Evolutionary conservation across 2,888 invertebrate species (phyloP).

Genomic region (Ypsolopha scabrella): DNA sequence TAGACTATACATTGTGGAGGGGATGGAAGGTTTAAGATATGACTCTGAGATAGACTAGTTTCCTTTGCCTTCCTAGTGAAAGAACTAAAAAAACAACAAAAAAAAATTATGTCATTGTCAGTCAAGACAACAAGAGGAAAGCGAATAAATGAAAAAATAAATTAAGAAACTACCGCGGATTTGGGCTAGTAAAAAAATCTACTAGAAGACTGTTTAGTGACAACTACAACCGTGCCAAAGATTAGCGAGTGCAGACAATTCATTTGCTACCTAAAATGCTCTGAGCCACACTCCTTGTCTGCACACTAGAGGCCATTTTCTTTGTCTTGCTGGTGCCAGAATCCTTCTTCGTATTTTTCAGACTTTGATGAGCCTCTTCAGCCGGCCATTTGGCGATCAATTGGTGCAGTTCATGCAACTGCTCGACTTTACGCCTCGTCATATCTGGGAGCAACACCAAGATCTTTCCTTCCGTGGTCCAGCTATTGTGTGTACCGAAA

Average conservation of each 20-base stretch:
- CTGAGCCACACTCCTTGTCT: too few species aligned
- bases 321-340: background rate
- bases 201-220: background rate
- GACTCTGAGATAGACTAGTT: slow-evolving; percentile 6
- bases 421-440: background rate
- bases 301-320: too few species aligned
- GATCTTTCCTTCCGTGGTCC: slow-evolving; percentile 8
- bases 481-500: slow-evolving; percentile 6
- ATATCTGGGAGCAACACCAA: background rate
- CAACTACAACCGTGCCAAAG: background rate
- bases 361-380: background rate
- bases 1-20: background rate
- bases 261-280: background rate
- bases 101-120: too few species aligned
- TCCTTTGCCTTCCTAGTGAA: slow-evolving; percentile 2
- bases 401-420: background rate
- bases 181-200: too few species aligned
- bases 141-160: slow-evolving; percentile 1
- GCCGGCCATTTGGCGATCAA: background rate
- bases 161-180: background rate
- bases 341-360: background rate
- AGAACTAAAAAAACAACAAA: background rate
- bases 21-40: slow-evolving; percentile 7
- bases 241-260: background rate
- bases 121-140: too few species aligned